Base-by-base conservation (phyloP, 2,888 invertebrate genomes). In the Lasioglossum oenotherae region DNA sequence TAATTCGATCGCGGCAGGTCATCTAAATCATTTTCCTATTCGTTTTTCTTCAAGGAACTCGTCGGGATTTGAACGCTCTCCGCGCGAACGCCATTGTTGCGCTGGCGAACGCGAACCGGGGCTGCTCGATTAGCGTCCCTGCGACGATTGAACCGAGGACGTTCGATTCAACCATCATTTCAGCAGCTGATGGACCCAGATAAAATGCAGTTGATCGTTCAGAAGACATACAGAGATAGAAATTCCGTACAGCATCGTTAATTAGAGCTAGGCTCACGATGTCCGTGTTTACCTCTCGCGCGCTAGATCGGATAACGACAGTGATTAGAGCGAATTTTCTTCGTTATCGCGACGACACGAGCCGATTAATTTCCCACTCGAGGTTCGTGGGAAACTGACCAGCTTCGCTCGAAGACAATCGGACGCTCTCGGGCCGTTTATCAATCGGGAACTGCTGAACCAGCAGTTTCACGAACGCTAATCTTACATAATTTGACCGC, bases 241-340 rank as follows among this genome's bases (percentile, higher is more conserved):
- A 6, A 64, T 6, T n/a, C 16, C 2, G 64, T 31, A 4, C 27
- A 27, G 16, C 31, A 16, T 31, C 16, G 31, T 64, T 31, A 64
- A 31, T 16, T 31, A 5, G 64, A 64, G 27, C 6, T 1, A 5
- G 27, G 27, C 64, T 60, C 31, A 31, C 31, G 31, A 0, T 16
- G 14, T 2, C 6, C 2, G 31, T 64, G 64, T 64, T 64, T 2
- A 31, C 31, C 27, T 31, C 31, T 6, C 64, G 31, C 27, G 64
- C 31, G 31, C 27, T 0, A 6, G 14, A 27, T 64, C 31, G 64
- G 64, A 64, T 64, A 64, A 64, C 64, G 64, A 31, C 16, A 0
- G 27, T 64, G 31, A 64, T 64, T 64, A 16, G 16, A 64, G 64
- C 64, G 64, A 64, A 67, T 67, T 67, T 67, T 67, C 35, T 31